Percentiles rank a stretch among this genome's conserved stretches.
These are phyloP conservation scores for Amphipoea oculea DNA, from an alignment of 2,888 invertebrate species.

Conservation along the genomic window DNA sequence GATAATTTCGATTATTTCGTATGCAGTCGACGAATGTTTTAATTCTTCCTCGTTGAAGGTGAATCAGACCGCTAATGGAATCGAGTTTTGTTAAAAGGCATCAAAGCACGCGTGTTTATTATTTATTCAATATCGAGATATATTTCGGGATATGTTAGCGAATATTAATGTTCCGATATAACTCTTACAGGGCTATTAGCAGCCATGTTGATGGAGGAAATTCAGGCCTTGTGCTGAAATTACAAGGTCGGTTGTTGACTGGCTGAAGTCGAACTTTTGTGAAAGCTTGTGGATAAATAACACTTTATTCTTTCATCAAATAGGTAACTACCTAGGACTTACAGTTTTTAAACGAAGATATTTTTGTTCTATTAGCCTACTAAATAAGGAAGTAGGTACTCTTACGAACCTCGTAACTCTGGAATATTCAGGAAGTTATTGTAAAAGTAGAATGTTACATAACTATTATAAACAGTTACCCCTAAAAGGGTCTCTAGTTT, in stretches of 20 bases:
- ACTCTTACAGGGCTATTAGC: conserved; percentile 23
- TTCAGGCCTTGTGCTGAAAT: neutral
- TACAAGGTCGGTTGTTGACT: conserved; percentile 12
- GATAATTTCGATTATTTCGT: neutral
- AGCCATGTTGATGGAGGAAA: conserved; percentile 29
- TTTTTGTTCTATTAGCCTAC: neutral
- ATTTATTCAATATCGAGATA: conserved; percentile 44
- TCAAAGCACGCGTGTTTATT: conserved; percentile 51
- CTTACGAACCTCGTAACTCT: neutral
- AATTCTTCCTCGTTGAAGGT: neutral
- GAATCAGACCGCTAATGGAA: conserved; percentile 33
- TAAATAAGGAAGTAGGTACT: neutral
- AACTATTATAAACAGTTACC: neutral
- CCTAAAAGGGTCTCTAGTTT: no score
- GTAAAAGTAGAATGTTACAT: neutral
- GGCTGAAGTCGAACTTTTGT: neutral
- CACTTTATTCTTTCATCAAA: neutral
- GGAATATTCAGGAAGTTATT: neutral
- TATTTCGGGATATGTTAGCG: conserved; percentile 21
- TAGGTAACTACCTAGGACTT: neutral
- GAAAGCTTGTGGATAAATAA: neutral
- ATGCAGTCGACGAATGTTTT: neutral
- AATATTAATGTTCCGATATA: conserved; percentile 18
- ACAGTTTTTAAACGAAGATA: neutral
- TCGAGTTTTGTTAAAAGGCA: conserved; percentile 7